Percentiles rank a stretch among this genome's conserved stretches.
Evolutionary conservation across 2,797 vertebrate species (phyloP).

Genomic region (Bradypodion ventrale): DNA sequence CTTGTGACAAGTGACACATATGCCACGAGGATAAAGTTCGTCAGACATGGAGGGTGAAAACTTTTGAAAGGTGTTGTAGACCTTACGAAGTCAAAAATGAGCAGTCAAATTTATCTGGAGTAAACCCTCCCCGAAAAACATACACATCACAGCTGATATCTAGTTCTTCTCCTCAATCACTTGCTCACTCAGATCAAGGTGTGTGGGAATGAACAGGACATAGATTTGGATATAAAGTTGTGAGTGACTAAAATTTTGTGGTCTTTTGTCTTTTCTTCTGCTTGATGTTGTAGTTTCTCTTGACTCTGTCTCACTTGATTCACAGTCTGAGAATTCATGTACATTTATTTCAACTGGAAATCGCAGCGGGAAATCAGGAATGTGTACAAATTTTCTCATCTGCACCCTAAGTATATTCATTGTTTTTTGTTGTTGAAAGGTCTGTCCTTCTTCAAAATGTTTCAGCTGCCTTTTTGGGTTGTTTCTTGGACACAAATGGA

Average conservation of each 20-base stretch:
- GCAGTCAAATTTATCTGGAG: slow-evolving; percentile 86
- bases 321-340: not conserved
- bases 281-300: too few species aligned
- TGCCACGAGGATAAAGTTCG: slow-evolving; percentile 93
- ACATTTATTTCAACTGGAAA: not conserved
- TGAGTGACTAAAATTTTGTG: slow-evolving; percentile 47
- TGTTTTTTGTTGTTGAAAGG: too few species aligned
- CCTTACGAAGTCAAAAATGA: slow-evolving; percentile 92
- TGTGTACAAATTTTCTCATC: too few species aligned
- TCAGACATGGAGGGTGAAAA: slow-evolving; percentile 85
- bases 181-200: slow-evolving; percentile 70
- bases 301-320: not conserved
- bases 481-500: too few species aligned
- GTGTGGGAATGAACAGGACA: slow-evolving; percentile 75
- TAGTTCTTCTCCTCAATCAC: slow-evolving; percentile 64
- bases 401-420: too few species aligned
- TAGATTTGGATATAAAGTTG: slow-evolving; percentile 60
- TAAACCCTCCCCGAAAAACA: too few species aligned
- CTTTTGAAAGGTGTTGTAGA: slow-evolving; percentile 87
- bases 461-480: too few species aligned
- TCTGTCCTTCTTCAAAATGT: too few species aligned
- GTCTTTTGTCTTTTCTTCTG: slow-evolving; percentile 28
- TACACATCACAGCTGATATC: slow-evolving; percentile 88
- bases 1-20: slow-evolving; percentile 92
- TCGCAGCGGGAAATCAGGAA: too few species aligned